Conservation (phyloP, 2,888 invertebrate species). For the Eretmocerus hayati region DNA sequence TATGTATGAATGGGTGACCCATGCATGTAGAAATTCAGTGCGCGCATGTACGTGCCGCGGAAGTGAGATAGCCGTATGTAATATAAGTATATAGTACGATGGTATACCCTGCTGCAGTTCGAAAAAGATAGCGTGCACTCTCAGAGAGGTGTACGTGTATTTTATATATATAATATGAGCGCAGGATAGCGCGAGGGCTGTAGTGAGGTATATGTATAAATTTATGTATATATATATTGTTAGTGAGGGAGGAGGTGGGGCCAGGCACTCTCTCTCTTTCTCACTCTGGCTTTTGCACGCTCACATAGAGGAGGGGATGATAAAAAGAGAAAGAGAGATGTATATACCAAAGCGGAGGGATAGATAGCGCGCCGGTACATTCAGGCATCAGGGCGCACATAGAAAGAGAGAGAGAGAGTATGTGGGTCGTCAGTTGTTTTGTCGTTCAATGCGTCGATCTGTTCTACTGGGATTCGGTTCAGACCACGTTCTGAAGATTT, state of each 20-base stretch:
- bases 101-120: no score
- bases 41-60: no score
- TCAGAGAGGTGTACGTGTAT: background rate
- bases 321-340: conserved; percentile 12
- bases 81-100: no score
- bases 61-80: no score
- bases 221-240: conserved; percentile 1
- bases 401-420: conserved; percentile 11
- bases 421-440: conserved; percentile 24
- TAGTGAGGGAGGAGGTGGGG: background rate
- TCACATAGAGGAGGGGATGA: conserved; percentile 15
- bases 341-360: no score
- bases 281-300: no score
- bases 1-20: no score
- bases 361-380: background rate
- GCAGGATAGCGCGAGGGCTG: background rate
- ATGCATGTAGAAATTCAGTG: no score
- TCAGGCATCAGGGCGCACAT: background rate
- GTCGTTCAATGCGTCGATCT: conserved; percentile 16
- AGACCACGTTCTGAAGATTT: no score
- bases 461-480: conserved; percentile 20
- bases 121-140: background rate
- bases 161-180: conserved; percentile 4
- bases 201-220: background rate
- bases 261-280: no score